Conservation (phyloP, 1,140 invertebrate genomes). For the Zeugodacus cucurbitae region DNA sequence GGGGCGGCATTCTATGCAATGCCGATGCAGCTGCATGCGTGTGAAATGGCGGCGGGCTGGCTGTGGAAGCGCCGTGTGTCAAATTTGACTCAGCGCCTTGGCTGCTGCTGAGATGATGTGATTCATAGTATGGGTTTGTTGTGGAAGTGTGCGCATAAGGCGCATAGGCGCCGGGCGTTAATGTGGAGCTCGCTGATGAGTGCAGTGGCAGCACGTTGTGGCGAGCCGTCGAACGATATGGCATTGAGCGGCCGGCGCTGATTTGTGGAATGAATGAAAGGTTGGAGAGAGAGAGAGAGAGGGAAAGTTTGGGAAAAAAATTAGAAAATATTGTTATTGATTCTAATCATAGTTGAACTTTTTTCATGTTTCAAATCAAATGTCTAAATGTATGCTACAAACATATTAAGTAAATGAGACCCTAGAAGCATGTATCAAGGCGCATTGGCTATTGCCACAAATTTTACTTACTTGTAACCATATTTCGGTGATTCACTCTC, state of each 20-base stretch:
- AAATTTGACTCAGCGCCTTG: not conserved
- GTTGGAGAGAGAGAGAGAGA: too few relatives aligned
- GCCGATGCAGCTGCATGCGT: not conserved
- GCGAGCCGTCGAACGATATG: not conserved
- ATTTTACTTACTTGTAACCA: constrained; percentile 59
- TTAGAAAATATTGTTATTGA: too few relatives aligned
- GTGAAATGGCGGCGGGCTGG: constrained; percentile 7
- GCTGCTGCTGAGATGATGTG: not conserved
- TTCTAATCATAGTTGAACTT: too few relatives aligned
- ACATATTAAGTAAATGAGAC: too few relatives aligned
- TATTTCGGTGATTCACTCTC: constrained; percentile 64
- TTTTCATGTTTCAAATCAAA: too few relatives aligned
- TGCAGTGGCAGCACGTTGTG: constrained; percentile 16
- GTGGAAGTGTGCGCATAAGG: not conserved
- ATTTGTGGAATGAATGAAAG: too few relatives aligned
- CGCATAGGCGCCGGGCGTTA: not conserved
- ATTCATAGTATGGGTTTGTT: not conserved
- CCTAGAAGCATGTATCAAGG: too few relatives aligned
- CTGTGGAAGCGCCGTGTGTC: not conserved
- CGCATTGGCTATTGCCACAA: too few relatives aligned
- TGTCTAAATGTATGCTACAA: too few relatives aligned
- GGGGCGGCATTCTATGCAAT: not conserved
- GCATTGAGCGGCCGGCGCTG: constrained; percentile 13
- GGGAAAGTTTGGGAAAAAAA: too few relatives aligned
- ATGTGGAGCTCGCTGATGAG: constrained; percentile 2